Conservation (phyloP, 92 coral and sea anemone genomes). For the Heliopora coerulea region DNA sequence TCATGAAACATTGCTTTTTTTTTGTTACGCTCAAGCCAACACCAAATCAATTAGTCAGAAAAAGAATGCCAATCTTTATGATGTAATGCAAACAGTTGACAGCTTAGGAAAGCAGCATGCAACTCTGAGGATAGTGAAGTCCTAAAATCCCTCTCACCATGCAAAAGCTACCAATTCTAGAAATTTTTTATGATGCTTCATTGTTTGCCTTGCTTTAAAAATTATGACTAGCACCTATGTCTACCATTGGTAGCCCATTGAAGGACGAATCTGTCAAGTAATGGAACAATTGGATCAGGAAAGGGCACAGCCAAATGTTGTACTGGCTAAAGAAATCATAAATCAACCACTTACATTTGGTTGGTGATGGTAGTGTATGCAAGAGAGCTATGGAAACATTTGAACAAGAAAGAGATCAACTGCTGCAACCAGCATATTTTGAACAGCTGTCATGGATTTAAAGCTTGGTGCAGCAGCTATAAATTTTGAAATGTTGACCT, state of each 20-base stretch:
- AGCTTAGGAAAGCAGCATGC: constrained; percentile 31
- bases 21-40: too few relatives aligned
- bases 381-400: too few relatives aligned
- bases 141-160: constrained; percentile 43
- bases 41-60: too few relatives aligned
- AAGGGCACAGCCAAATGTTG: constrained; percentile 36
- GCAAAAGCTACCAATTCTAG: constrained; percentile 28
- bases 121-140: constrained; percentile 38
- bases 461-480: constrained; percentile 44
- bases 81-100: constrained; percentile 9
- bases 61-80: too few relatives aligned
- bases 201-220: constrained; percentile 40
- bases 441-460: constrained; percentile 8
- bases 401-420: constrained; percentile 14
- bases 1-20: too few relatives aligned
- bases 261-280: constrained; percentile 28
- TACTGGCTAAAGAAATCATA: constrained; percentile 29
- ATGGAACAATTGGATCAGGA: constrained; percentile 29
- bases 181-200: constrained; percentile 26
- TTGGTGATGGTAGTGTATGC: not conserved
- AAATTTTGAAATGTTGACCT: constrained; percentile 27
- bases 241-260: constrained; percentile 25
- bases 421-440: constrained; percentile 24
- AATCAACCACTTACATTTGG: constrained; percentile 27
- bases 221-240: not conserved